Percentiles rank a stretch among this genome's conserved stretches.
Evolutionary conservation across 1,140 invertebrate species (phyloP).

Genomic region (Trinorchestia longiramus): DNA sequence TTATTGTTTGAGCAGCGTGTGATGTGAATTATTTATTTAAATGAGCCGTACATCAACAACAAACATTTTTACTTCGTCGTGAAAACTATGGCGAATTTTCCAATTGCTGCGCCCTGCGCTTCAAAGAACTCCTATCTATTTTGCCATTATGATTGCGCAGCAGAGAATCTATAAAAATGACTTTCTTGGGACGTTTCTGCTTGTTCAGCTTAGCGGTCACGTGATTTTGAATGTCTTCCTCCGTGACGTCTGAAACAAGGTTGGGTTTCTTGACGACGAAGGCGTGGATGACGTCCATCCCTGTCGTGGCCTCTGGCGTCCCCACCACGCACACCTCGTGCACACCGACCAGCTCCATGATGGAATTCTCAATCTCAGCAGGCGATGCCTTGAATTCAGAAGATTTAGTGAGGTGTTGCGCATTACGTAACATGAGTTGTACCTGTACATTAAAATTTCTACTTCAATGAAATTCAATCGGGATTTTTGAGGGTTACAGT

Average conservation of each 20-base stretch:
- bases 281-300: constrained; percentile 18
- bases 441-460: too few species aligned
- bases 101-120: too few species aligned
- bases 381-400: background rate
- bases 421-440: too few species aligned
- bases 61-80: too few species aligned
- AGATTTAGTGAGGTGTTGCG: too few species aligned
- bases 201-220: background rate
- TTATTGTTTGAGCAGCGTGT: too few species aligned
- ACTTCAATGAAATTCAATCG: too few species aligned
- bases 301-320: background rate
- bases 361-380: background rate
- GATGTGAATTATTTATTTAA: too few species aligned
- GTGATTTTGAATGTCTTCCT: background rate
- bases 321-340: constrained; percentile 3
- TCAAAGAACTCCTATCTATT: background rate
- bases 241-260: background rate
- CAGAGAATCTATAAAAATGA: background rate
- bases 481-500: too few species aligned
- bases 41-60: too few species aligned
- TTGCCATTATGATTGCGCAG: background rate
- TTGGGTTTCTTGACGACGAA: background rate
- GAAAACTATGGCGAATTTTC: too few species aligned
- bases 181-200: background rate
- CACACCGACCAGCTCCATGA: background rate